Conservation (phyloP, 2,797 vertebrate species). For the Chaetodon trifasciatus region DNA sequence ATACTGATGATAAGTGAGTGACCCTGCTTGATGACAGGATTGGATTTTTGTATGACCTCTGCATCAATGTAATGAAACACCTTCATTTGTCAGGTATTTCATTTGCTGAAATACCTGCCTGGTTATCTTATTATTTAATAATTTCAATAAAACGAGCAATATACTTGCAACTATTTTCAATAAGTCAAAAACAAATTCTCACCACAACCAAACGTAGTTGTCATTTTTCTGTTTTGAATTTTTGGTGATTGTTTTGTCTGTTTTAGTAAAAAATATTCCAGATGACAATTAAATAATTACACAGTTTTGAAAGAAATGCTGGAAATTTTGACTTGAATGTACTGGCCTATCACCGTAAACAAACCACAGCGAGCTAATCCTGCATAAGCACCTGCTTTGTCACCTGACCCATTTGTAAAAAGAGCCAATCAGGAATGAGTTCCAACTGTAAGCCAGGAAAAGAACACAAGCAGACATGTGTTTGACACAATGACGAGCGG, state of each 20-base stretch:
- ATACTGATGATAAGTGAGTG: neutral
- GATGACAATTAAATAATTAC: neutral
- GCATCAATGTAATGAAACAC: too few species aligned
- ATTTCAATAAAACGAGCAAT: too few species aligned
- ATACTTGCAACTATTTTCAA: too few species aligned
- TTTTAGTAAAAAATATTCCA: neutral
- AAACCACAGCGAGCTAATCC: constrained; percentile 69
- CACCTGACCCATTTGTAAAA: constrained; percentile 72
- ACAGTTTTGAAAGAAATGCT: neutral
- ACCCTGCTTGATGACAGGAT: neutral
- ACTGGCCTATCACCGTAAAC: constrained; percentile 46
- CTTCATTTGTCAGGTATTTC: too few species aligned
- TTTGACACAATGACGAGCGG: constrained; percentile 37
- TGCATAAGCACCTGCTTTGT: constrained; percentile 63
- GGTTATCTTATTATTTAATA: neutral
- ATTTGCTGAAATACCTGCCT: neutral
- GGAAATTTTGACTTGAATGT: neutral
- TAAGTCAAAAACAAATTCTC: neutral
- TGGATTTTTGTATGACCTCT: too few species aligned
- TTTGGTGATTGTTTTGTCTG: neutral
- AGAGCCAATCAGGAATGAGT: constrained; percentile 53
- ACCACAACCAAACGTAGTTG: neutral
- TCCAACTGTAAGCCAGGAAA: constrained; percentile 56
- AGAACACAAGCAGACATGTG: constrained; percentile 40
- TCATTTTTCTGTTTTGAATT: neutral